A percentile compares a stretch with the other conserved stretches of the same genome.
Conservation (phyloP, 2,888 invertebrate species). For the Hoplodrina ambigua region DNA sequence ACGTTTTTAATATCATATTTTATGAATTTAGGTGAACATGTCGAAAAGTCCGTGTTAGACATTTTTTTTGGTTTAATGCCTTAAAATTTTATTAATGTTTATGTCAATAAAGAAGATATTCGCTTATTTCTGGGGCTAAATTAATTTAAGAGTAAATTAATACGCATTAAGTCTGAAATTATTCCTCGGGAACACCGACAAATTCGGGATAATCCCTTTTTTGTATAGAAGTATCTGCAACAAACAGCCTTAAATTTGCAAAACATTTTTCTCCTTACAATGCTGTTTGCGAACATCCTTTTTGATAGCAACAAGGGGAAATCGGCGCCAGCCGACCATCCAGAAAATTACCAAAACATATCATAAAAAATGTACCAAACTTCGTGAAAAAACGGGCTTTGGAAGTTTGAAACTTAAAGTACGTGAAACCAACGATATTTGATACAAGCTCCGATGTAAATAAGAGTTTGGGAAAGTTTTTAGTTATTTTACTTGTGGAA, state of each 20-base stretch:
- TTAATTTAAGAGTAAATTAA: conserved; percentile 2
- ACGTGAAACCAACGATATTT: conserved; percentile 44
- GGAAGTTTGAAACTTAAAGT: conserved; percentile 41
- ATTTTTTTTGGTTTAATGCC: conserved; percentile 16
- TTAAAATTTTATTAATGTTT: too few relatives aligned
- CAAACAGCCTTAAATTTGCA: conserved; percentile 26
- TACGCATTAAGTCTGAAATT: conserved; percentile 4
- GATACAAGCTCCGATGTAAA: conserved; percentile 39
- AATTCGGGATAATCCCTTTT: conserved; percentile 32
- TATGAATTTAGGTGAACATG: not conserved
- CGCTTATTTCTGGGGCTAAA: not conserved
- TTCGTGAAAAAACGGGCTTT: conserved; percentile 35
- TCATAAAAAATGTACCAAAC: conserved; percentile 44
- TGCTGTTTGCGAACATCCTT: conserved; percentile 31
- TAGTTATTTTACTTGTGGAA: conserved; percentile 50
- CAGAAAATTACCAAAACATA: conserved; percentile 57
- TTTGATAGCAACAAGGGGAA: conserved; percentile 36
- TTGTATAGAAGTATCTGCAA: conserved; percentile 33
- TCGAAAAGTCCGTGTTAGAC: not conserved
- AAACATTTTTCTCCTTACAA: conserved; percentile 38
- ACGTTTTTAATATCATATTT: not conserved
- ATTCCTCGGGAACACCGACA: not conserved
- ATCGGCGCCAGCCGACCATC: conserved; percentile 34
- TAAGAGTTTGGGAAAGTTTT: conserved; percentile 28
- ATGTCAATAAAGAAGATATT: not conserved